These are phyloP conservation scores for Anoplophora glabripennis DNA, from an alignment of 1,140 invertebrate species.

Conservation along the genomic window DNA sequence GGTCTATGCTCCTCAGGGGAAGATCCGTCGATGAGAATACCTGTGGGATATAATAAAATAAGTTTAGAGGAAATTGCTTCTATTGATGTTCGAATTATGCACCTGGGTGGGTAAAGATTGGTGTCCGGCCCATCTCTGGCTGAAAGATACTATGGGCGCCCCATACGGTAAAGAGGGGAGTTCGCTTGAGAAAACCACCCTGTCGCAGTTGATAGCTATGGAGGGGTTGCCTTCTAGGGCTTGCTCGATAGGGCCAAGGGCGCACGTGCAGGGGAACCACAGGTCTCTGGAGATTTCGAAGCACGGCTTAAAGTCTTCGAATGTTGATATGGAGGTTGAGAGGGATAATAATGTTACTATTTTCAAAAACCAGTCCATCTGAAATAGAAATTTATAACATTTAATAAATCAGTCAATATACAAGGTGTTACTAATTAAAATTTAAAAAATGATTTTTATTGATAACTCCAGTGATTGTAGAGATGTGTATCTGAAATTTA, in stretches of 20 bases:
- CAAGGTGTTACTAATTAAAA: too few species aligned
- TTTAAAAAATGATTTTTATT: too few species aligned
- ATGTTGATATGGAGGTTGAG: background rate
- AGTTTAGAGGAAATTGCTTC: background rate
- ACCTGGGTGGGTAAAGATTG: slow-evolving; percentile 75
- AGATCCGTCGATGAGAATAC: slow-evolving; percentile 60
- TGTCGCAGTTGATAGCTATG: slow-evolving; percentile 75
- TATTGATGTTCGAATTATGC: too few species aligned
- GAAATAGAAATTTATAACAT: background rate
- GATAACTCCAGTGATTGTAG: too few species aligned
- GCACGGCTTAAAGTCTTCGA: slow-evolving; percentile 51
- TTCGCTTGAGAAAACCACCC: slow-evolving; percentile 75
- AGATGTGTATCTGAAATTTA: too few species aligned
- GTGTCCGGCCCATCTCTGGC: slow-evolving; percentile 72
- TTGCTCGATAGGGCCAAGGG: slow-evolving; percentile 47
- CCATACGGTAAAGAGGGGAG: slow-evolving; percentile 69
- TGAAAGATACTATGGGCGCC: slow-evolving; percentile 71
- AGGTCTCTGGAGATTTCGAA: slow-evolving; percentile 63
- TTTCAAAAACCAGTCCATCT: background rate
- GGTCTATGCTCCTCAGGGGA: slow-evolving; percentile 70
- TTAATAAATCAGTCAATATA: too few species aligned
- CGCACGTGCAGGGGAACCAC: slow-evolving; percentile 61
- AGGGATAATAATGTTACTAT: background rate
- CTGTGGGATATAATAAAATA: slow-evolving; percentile 37
- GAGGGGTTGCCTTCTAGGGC: slow-evolving; percentile 49